Evolutionary conservation across 2,113 vertebrate species (phyloP).

Genomic region (Cynopterus brachyotis): DNA sequence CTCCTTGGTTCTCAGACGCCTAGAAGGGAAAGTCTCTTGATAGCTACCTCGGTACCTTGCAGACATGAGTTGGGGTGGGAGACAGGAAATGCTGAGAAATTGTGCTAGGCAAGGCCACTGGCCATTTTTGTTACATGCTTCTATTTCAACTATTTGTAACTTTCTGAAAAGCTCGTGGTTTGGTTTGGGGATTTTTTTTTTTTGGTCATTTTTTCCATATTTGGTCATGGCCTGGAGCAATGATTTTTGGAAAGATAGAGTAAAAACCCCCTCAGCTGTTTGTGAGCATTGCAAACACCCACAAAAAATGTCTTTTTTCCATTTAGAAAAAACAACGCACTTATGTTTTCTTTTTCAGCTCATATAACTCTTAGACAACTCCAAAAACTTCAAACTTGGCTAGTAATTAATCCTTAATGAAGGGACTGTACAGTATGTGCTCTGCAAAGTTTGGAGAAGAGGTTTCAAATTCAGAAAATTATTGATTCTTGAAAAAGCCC

Average conservation of each 20-base stretch:
- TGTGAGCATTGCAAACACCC: slow-evolving; percentile 68
- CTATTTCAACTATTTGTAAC: slow-evolving; percentile 56
- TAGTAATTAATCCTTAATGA: slow-evolving; percentile 77
- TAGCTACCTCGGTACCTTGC: background rate
- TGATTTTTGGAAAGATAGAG: slow-evolving; percentile 74
- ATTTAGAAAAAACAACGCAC: slow-evolving; percentile 75
- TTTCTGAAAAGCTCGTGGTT: slow-evolving; percentile 73
- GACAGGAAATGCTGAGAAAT: background rate
- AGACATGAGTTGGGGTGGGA: background rate
- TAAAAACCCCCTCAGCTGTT: slow-evolving; percentile 72
- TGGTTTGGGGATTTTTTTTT: slow-evolving; percentile 69
- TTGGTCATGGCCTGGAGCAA: slow-evolving; percentile 70
- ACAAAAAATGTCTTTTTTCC: slow-evolving; percentile 73
- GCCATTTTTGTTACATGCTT: slow-evolving; percentile 26
- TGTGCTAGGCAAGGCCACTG: background rate
- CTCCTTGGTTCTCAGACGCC: background rate
- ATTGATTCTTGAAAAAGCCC: slow-evolving; percentile 15
- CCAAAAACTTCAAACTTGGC: slow-evolving; percentile 75
- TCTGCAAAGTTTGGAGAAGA: slow-evolving; percentile 51
- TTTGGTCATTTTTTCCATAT: slow-evolving; percentile 73
- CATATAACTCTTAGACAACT: slow-evolving; percentile 74
- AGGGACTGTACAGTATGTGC: slow-evolving; percentile 72
- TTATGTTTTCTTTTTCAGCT: slow-evolving; percentile 76
- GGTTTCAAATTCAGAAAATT: slow-evolving; percentile 53
- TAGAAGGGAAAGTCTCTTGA: slow-evolving; percentile 17